Evolutionary conservation across 1,140 invertebrate genomes (phyloP).

Genomic region (Proctacanthus coquilletti): DNA sequence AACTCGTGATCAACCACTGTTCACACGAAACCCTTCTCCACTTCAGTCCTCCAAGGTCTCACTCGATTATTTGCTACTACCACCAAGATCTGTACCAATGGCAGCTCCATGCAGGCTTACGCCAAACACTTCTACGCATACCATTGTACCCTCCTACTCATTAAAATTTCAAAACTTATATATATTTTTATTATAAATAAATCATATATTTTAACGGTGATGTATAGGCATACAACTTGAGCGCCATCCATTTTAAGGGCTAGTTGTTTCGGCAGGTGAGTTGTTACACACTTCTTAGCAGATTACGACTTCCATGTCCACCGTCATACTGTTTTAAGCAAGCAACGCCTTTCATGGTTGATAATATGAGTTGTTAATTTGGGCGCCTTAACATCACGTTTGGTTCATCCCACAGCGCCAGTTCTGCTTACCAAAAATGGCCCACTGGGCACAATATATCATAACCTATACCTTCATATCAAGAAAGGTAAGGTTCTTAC

Average conservation of each 20-base stretch:
- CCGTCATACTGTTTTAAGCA: conserved; percentile 73
- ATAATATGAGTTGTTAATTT: conserved; percentile 32
- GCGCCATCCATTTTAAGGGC: conserved; percentile 85
- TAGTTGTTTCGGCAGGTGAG: conserved; percentile 78
- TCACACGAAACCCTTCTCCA: conserved; percentile 83
- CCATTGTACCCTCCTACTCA: conserved; percentile 62
- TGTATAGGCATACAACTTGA: conserved; percentile 60
- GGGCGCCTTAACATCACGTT: conserved; percentile 56
- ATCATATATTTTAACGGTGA: conserved; percentile 35
- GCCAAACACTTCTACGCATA: conserved; percentile 59
- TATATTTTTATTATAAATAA: conserved; percentile 9
- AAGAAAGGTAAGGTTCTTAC: too few relatives aligned
- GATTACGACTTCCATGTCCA: conserved; percentile 82
- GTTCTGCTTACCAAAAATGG: conserved; percentile 88
- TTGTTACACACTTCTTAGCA: conserved; percentile 57
- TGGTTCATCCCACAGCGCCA: conserved; percentile 77
- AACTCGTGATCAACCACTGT: conserved; percentile 79
- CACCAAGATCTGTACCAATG: conserved; percentile 73
- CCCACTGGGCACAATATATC: conserved; percentile 51
- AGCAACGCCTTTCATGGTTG: conserved; percentile 45
- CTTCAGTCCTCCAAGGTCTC: conserved; percentile 73
- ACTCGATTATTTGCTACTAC: conserved; percentile 77
- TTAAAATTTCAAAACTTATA: conserved; percentile 33
- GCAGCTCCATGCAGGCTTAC: conserved; percentile 62
- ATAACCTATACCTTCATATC: too few relatives aligned